These are phyloP conservation scores for Xyrauchen texanus DNA, from an alignment of 2,113 vertebrate species.

Conservation along the genomic window DNA sequence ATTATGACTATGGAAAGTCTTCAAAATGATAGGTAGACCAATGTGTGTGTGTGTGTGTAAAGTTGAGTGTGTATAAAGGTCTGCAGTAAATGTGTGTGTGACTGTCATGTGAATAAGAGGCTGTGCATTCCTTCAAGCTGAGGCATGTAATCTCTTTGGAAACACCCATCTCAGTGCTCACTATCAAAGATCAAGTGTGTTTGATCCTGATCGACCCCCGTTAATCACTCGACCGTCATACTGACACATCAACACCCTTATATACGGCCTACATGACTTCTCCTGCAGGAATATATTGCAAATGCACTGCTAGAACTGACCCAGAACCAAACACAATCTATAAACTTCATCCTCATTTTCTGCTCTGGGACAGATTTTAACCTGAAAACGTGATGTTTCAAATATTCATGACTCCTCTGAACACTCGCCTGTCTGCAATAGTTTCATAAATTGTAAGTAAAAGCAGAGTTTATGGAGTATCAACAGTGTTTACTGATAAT, in stretches of 20 bases:
- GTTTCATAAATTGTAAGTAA: too few relatives aligned
- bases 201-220: slow-evolving; percentile 48
- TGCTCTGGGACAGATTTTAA: too few relatives aligned
- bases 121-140: slow-evolving; percentile 72
- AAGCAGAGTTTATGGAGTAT: not conserved
- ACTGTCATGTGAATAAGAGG: slow-evolving; percentile 74
- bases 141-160: slow-evolving; percentile 59
- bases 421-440: too few relatives aligned
- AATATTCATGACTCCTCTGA: too few relatives aligned
- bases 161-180: slow-evolving; percentile 52
- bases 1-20: too few relatives aligned
- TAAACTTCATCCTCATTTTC: too few relatives aligned
- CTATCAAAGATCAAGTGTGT: slow-evolving; percentile 49
- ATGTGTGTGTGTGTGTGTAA: not conserved
- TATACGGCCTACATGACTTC: not conserved
- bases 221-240: not conserved
- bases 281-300: too few relatives aligned
- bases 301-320: too few relatives aligned
- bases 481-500: not conserved
- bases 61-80: slow-evolving; percentile 31
- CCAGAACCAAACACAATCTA: too few relatives aligned
- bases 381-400: too few relatives aligned
- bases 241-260: not conserved
- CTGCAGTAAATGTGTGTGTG: slow-evolving; percentile 54
- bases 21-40: too few relatives aligned